Evolutionary conservation across 2,113 vertebrate genomes (phyloP).

Genomic region (Chrysemys picta): DNA sequence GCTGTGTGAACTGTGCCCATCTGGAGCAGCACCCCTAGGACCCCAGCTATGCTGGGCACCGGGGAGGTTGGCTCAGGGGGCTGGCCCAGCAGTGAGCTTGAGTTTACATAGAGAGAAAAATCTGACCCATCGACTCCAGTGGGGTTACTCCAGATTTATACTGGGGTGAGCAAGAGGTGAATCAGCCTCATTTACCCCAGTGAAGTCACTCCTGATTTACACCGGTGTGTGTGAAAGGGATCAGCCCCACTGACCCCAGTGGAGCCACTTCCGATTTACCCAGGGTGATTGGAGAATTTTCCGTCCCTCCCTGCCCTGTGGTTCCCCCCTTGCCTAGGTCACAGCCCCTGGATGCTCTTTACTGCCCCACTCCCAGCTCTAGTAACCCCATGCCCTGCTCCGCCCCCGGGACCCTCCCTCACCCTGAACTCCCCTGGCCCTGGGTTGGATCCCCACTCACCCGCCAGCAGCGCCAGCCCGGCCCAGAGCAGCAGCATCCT

Average conservation of each 20-base stretch:
- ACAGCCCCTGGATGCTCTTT: background rate
- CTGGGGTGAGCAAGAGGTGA: background rate
- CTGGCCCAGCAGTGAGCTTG: background rate
- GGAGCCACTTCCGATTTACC: background rate
- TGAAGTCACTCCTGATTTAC: background rate
- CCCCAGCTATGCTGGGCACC: background rate
- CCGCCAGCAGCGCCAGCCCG: background rate
- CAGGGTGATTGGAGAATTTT: background rate
- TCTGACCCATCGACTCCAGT: background rate
- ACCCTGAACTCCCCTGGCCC: too few relatives aligned
- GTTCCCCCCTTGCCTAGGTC: background rate
- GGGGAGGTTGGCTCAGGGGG: too few relatives aligned
- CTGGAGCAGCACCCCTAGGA: background rate
- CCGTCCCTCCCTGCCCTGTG: too few relatives aligned
- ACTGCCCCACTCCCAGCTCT: background rate
- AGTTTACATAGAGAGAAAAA: background rate
- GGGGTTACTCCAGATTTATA: background rate
- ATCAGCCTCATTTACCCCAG: background rate
- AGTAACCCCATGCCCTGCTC: background rate
- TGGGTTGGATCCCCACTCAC: background rate
- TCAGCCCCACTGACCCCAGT: too few relatives aligned
- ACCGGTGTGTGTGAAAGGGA: background rate
- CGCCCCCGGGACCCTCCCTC: background rate
- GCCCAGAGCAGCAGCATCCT: background rate
- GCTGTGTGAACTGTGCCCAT: background rate